These are phyloP conservation scores for Tenebrosternarchus preto DNA, from an alignment of 2,113 vertebrate species.

Conservation along the genomic window DNA sequence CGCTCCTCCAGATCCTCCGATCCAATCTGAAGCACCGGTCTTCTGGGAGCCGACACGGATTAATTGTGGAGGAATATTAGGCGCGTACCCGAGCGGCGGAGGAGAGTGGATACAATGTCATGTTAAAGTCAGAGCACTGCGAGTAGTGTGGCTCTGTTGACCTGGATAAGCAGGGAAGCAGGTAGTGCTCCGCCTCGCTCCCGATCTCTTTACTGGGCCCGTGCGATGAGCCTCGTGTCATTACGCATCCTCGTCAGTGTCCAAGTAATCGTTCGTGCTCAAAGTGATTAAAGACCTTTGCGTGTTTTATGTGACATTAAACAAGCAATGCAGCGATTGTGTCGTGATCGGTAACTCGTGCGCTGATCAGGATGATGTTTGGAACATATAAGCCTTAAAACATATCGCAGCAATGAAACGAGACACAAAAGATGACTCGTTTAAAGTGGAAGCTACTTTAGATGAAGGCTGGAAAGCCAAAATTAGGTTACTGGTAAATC, in stretches of 20 bases:
- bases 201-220: slow-evolving; percentile 21
- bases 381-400: too few relatives aligned
- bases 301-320: too few relatives aligned
- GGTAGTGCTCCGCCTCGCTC: slow-evolving; percentile 18
- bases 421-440: too few relatives aligned
- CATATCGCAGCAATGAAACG: too few relatives aligned
- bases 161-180: slow-evolving; percentile 44
- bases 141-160: slow-evolving; percentile 44
- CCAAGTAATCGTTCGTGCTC: too few relatives aligned
- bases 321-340: too few relatives aligned
- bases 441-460: too few relatives aligned
- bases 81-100: slow-evolving; percentile 35
- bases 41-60: slow-evolving; percentile 70
- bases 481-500: too few relatives aligned
- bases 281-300: too few relatives aligned
- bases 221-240: neutral
- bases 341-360: too few relatives aligned
- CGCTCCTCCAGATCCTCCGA: slow-evolving; percentile 62
- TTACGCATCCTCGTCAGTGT: neutral
- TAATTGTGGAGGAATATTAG: slow-evolving; percentile 58
- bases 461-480: too few relatives aligned
- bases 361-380: too few relatives aligned
- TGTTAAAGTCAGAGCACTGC: slow-evolving; percentile 47
- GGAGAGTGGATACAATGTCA: slow-evolving; percentile 51
- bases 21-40: slow-evolving; percentile 71